These are phyloP conservation scores for Allygus modestus DNA, from an alignment of 2,888 invertebrate species.

Conservation along the genomic window DNA sequence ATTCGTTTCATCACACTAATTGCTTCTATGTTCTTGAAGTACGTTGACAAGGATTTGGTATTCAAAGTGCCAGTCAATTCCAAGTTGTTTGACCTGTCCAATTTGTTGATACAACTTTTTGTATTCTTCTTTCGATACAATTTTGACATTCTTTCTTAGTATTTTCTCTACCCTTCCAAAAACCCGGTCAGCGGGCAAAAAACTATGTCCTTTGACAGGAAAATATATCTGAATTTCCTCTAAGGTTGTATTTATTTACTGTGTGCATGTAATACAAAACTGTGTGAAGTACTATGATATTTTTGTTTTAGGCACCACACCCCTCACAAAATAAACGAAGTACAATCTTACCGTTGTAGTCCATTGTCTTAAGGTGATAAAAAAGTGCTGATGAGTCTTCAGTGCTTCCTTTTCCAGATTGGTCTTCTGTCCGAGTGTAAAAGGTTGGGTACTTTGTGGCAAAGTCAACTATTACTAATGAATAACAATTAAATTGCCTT, in stretches of 20 bases:
- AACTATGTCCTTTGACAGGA: conserved; percentile 14
- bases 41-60: conserved; percentile 36
- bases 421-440: conserved; percentile 22
- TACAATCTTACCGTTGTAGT: conserved; percentile 9
- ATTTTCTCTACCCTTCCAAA: conserved; percentile 28
- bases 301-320: no score
- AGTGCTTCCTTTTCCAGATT: conserved; percentile 4
- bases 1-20: conserved; percentile 22
- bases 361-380: conserved; percentile 8
- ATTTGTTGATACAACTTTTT: conserved; percentile 1
- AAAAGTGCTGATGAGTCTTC: conserved; percentile 4
- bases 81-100: background rate
- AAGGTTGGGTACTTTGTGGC: conserved; percentile 25
- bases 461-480: conserved; percentile 12
- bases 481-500: background rate
- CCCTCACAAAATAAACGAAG: background rate
- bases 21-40: conserved; percentile 33
- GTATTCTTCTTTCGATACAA: conserved; percentile 19
- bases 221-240: conserved; percentile 9
- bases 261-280: no score
- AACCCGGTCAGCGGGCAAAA: conserved; percentile 22
- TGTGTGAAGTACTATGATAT: no score
- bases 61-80: background rate
- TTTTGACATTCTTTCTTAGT: conserved; percentile 32
- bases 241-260: conserved; percentile 32